phyloP scores from a whole-genome alignment of 2,888 invertebrate genomes.

The Drosophila meridiana region DNA sequence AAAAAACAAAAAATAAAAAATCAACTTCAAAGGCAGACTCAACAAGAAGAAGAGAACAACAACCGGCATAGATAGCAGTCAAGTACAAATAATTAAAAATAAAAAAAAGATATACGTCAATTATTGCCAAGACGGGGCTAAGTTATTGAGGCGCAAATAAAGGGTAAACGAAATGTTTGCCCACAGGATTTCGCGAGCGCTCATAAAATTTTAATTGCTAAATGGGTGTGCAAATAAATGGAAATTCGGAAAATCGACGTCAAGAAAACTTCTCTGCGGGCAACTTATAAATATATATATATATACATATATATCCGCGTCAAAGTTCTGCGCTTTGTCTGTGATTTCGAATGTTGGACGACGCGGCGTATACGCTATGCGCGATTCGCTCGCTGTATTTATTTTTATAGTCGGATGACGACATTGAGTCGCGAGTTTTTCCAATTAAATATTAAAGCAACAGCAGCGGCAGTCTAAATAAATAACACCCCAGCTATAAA shows the following conservation, averaged over 20 bases:
- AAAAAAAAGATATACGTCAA: constrained; percentile 14
- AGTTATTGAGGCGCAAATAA: constrained; percentile 13
- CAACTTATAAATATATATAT: constrained; percentile 32
- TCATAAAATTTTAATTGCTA: constrained; percentile 34
- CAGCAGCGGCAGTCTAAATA: constrained; percentile 31
- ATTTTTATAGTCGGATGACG: constrained; percentile 73
- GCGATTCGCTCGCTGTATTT: constrained; percentile 34
- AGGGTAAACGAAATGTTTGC: constrained; percentile 21
- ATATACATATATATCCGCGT: constrained; percentile 2
- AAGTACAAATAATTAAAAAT: constrained; percentile 41
- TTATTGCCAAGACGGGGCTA: constrained; percentile 28
- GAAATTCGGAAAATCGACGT: constrained; percentile 12
- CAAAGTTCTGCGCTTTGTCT: constrained; percentile 14
- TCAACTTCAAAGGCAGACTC: constrained; percentile 42
- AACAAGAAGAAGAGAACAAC: not conserved
- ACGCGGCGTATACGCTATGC: constrained; percentile 45
- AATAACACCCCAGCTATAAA: constrained; percentile 48
- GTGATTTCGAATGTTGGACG: constrained; percentile 24
- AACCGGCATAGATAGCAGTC: not conserved
- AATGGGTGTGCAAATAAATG: constrained; percentile 3
- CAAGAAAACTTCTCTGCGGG: constrained; percentile 3
- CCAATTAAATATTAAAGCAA: constrained; percentile 67
- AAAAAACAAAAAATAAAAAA: constrained; percentile 6
- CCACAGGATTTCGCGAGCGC: constrained; percentile 6
- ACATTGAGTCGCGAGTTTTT: constrained; percentile 72